Conservation (phyloP, 2,888 invertebrate genomes). For the Cyaniris semiargus region DNA sequence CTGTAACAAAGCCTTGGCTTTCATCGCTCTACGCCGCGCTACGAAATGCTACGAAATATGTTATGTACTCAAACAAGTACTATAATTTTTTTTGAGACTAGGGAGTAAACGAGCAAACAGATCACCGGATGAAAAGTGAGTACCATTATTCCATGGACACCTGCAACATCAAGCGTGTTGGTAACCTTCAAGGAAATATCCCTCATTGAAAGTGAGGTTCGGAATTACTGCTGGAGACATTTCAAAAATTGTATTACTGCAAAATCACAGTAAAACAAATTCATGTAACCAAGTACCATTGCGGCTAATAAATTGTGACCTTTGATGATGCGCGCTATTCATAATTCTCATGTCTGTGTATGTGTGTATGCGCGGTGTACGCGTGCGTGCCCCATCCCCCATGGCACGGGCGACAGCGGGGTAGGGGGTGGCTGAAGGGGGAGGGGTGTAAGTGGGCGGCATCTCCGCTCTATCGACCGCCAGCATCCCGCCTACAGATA, state of each 20-base stretch:
- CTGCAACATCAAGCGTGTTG: too few species aligned
- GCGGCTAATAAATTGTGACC: conserved; percentile 1
- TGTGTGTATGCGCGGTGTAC: conserved; percentile 43
- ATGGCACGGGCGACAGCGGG: conserved; percentile 65
- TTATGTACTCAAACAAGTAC: background rate
- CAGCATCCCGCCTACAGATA: conserved; percentile 50
- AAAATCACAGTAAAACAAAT: background rate
- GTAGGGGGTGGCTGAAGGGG: conserved; percentile 53
- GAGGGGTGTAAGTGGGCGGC: conserved; percentile 53
- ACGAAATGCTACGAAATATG: background rate
- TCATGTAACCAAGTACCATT: background rate
- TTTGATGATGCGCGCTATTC: conserved; percentile 28
- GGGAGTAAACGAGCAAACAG: too few species aligned
- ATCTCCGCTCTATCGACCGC: conserved; percentile 64
- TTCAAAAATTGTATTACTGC: background rate
- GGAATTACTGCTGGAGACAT: too few species aligned
- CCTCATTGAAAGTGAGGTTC: too few species aligned
- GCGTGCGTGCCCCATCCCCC: conserved; percentile 50
- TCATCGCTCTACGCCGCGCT: conserved; percentile 1
- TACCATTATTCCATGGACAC: too few species aligned
- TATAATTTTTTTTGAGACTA: background rate
- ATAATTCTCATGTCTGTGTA: conserved; percentile 36
- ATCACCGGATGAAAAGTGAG: too few species aligned
- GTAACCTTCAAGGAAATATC: too few species aligned
- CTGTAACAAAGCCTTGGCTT: background rate